These are phyloP conservation scores for Brachionus asplanchnoidis DNA, from an alignment of 1,140 invertebrate species.

Conservation along the genomic window DNA sequence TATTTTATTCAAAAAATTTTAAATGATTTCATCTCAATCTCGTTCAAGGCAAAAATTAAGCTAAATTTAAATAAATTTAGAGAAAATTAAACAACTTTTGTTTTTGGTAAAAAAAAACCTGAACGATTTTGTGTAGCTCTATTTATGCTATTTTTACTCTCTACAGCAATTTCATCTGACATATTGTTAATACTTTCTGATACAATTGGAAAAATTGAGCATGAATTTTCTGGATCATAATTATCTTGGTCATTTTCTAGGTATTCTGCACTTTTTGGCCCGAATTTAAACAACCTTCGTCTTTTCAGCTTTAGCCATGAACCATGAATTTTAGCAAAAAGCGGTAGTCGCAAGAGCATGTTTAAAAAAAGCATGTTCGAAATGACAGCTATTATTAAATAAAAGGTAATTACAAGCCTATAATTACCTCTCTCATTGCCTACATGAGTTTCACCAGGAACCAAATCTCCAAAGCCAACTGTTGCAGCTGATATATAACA, in stretches of 20 bases:
- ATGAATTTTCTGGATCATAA: not conserved
- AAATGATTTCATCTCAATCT: not conserved
- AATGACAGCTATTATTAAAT: not conserved
- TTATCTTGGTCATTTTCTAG: not conserved
- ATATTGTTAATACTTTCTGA: not conserved
- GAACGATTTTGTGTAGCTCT: not conserved
- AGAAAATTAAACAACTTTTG: not conserved
- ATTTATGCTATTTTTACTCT: not conserved
- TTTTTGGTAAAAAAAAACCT: not conserved
- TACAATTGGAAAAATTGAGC: not conserved
- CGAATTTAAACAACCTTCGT: not conserved
- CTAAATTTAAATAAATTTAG: not conserved
- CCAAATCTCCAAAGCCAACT: constrained; percentile 63
- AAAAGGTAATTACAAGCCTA: not conserved
- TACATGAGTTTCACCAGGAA: constrained; percentile 7
- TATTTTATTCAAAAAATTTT: not conserved
- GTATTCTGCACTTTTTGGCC: not conserved
- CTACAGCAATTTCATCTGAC: not conserved
- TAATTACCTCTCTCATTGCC: not conserved
- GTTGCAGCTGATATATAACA: constrained; percentile 97
- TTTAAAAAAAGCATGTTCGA: constrained; percentile 34
- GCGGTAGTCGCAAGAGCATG: not conserved
- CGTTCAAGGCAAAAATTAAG: not conserved
- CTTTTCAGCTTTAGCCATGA: constrained; percentile 7
- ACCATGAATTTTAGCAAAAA: not conserved